Conservation (phyloP, 2,888 invertebrate species). For the Drosophila fungiperda region DNA sequence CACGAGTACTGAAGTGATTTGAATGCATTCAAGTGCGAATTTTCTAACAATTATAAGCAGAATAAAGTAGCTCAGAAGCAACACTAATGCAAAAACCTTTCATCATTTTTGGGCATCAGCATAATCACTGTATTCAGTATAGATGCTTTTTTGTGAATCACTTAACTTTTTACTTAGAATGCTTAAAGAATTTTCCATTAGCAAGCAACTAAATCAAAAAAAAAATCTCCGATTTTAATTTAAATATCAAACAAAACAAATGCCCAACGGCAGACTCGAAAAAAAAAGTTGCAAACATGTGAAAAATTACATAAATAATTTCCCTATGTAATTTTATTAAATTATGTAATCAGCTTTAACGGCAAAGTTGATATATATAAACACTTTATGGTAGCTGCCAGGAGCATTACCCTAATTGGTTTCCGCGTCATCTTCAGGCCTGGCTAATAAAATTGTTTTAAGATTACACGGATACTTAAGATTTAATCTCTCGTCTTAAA, state of each 20-base stretch:
- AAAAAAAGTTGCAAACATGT: conserved; percentile 30
- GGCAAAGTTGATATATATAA: conserved; percentile 20
- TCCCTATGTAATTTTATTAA: conserved; percentile 50
- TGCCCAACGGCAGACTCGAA: background rate
- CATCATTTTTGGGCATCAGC: background rate
- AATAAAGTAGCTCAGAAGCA: background rate
- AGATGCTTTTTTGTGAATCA: background rate
- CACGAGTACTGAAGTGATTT: background rate
- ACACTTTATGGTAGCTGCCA: conserved; percentile 22
- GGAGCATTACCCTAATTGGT: conserved; percentile 73
- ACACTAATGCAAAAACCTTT: background rate
- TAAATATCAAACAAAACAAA: conserved; percentile 39
- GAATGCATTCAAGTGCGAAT: background rate
- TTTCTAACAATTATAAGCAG: background rate
- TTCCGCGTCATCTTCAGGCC: conserved; percentile 17
- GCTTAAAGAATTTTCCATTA: background rate
- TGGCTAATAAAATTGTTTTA: conserved; percentile 69
- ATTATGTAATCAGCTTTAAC: conserved; percentile 49
- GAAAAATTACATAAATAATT: conserved; percentile 31
- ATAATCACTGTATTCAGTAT: background rate
- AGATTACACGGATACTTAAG: conserved; percentile 67
- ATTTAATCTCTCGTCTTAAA: conserved; percentile 58
- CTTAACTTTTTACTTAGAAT: background rate
- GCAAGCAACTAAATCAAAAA: background rate
- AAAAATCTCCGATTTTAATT: conserved; percentile 19